These are phyloP conservation scores for Corvus hawaiiensis DNA, from an alignment of 2,113 vertebrate genomes.

Conservation along the genomic window DNA sequence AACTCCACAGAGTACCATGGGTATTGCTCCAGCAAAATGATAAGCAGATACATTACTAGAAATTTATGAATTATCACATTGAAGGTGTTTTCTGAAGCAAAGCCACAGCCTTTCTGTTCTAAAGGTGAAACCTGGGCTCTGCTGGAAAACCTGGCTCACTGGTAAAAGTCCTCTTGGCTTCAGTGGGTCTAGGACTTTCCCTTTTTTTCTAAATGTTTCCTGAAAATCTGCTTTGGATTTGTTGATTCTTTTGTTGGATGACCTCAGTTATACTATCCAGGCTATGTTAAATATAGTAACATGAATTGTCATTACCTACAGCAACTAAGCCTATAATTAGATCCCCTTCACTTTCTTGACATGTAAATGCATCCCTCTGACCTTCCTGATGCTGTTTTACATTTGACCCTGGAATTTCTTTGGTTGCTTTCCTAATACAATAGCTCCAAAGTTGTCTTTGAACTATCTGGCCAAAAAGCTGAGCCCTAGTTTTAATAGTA, in stretches of 20 bases:
- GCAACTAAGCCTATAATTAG: constrained; percentile 50
- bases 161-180: background rate
- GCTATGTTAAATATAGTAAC: constrained; percentile 48
- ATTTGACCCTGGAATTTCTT: constrained; percentile 6
- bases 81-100: background rate
- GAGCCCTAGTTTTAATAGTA: background rate
- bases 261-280: constrained; percentile 7
- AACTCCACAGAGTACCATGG: background rate
- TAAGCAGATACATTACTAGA: background rate
- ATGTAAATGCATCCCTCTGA: constrained; percentile 28
- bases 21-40: background rate
- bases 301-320: constrained; percentile 32
- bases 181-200: background rate
- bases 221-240: constrained; percentile 36
- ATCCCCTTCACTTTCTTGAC: constrained; percentile 51
- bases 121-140: background rate
- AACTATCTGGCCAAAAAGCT: background rate
- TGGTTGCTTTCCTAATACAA: background rate
- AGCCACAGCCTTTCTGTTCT: background rate
- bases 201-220: background rate
- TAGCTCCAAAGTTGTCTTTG: background rate
- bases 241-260: background rate
- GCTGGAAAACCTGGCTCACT: background rate
- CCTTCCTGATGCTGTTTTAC: constrained; percentile 35
- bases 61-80: background rate